Conservation (phyloP, 2,797 vertebrate species). For the Knipowitschia caucasica region DNA sequence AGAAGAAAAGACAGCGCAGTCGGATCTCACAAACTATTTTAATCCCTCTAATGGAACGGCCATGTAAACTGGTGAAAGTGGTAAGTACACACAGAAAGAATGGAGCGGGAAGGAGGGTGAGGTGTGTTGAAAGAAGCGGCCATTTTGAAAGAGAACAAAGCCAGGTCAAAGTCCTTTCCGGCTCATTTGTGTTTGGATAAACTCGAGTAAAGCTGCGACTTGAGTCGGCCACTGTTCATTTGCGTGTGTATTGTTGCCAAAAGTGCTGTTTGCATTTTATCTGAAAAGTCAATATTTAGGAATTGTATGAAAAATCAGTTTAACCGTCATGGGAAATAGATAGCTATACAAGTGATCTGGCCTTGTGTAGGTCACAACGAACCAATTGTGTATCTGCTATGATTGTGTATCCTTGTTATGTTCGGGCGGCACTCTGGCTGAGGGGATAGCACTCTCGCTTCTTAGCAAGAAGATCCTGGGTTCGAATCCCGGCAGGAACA, state of each 20-base stretch:
- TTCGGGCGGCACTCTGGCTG: too few relatives aligned
- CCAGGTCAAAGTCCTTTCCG: conserved; percentile 49
- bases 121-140: conserved; percentile 61
- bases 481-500: too few relatives aligned
- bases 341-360: too few relatives aligned
- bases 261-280: background rate
- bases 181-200: conserved; percentile 58
- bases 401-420: too few relatives aligned
- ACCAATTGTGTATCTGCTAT: too few relatives aligned
- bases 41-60: conserved; percentile 80
- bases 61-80: conserved; percentile 74
- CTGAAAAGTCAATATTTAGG: background rate
- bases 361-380: too few relatives aligned
- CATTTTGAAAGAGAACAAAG: conserved; percentile 50
- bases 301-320: background rate
- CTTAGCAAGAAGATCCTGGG: too few relatives aligned
- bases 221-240: background rate
- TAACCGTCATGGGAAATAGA: background rate
- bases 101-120: conserved; percentile 62
- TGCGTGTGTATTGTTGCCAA: background rate
- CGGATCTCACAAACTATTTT: conserved; percentile 72
- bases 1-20: conserved; percentile 48
- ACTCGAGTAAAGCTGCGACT: conserved; percentile 26
- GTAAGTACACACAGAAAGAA: conserved; percentile 73
- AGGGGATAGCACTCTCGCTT: too few relatives aligned